Percentiles rank a stretch among this genome's conserved stretches.
Evolutionary conservation across 2,113 vertebrate species (phyloP).

Genomic region (Nesoenas mayeri): DNA sequence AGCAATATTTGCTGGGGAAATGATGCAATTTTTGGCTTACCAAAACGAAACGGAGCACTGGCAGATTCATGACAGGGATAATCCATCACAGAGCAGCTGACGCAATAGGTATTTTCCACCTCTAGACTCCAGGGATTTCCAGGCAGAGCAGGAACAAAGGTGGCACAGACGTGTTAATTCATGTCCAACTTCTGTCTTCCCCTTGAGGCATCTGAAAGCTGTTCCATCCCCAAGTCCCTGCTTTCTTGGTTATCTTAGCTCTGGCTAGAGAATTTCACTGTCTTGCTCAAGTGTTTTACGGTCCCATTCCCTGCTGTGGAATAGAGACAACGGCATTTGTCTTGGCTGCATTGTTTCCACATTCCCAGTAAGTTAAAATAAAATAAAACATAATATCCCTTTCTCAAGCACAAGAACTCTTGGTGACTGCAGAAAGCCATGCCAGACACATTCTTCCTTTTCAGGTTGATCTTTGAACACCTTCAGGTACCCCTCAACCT

Average conservation of each 20-base stretch:
- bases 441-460: neutral
- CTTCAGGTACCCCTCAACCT: neutral
- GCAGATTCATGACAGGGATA: neutral
- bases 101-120: neutral
- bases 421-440: neutral
- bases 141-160: neutral
- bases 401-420: neutral
- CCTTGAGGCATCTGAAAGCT: neutral
- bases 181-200: neutral
- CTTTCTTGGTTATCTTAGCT: neutral
- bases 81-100: slow-evolving; percentile 23
- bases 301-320: neutral
- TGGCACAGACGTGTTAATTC: neutral
- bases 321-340: neutral
- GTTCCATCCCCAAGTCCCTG: neutral
- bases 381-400: accelerated
- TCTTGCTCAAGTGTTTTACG: neutral
- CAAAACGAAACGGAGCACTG: slow-evolving; percentile 11
- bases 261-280: neutral
- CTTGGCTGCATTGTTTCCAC: neutral
- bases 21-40: slow-evolving; percentile 33
- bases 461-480: neutral
- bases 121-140: neutral
- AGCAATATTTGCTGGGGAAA: neutral
- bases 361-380: neutral